These are phyloP conservation scores for Meandrusa payeni DNA, from an alignment of 2,888 invertebrate species.

Conservation along the genomic window DNA sequence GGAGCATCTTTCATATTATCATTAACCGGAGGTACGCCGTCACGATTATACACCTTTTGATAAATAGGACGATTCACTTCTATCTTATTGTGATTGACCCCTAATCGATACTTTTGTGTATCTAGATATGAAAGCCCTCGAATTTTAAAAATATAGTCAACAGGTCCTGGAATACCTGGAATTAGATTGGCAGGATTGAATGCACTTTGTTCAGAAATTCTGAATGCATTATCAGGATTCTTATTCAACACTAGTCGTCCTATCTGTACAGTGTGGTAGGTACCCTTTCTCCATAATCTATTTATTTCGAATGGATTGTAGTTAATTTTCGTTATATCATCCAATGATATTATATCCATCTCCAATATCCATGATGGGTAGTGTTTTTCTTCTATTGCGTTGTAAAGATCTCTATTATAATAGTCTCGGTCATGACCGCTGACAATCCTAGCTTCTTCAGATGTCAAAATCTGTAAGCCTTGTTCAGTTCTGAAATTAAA, in stretches of 20 bases:
- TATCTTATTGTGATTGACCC: conserved; percentile 51
- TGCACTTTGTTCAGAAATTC: conserved; percentile 46
- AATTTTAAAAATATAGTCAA: conserved; percentile 48
- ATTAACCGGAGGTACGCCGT: conserved; percentile 82
- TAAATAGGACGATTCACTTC: conserved; percentile 51
- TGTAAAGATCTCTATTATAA: conserved; percentile 90
- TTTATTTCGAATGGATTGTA: conserved; percentile 61
- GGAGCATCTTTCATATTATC: conserved; percentile 93
- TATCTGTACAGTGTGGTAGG: conserved; percentile 46
- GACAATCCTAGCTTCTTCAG: conserved; percentile 82
- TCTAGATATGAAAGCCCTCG: conserved; percentile 49
- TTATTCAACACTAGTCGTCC: conserved; percentile 49
- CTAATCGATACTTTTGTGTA: conserved; percentile 54
- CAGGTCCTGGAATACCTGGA: conserved; percentile 59
- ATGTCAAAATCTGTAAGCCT: conserved; percentile 87
- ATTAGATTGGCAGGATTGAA: conserved; percentile 57
- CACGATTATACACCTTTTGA: conserved; percentile 46
- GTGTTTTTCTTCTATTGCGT: conserved; percentile 87
- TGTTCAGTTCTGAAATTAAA: conserved; percentile 95
- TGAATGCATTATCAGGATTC: conserved; percentile 51
- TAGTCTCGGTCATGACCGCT: conserved; percentile 91
- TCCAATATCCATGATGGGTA: conserved; percentile 57
- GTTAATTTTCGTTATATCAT: conserved; percentile 42
- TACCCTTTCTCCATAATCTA: conserved; percentile 55
- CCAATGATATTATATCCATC: conserved; percentile 49